phyloP scores from a whole-genome alignment of 2,113 vertebrate species.

The Nicator chloris region DNA sequence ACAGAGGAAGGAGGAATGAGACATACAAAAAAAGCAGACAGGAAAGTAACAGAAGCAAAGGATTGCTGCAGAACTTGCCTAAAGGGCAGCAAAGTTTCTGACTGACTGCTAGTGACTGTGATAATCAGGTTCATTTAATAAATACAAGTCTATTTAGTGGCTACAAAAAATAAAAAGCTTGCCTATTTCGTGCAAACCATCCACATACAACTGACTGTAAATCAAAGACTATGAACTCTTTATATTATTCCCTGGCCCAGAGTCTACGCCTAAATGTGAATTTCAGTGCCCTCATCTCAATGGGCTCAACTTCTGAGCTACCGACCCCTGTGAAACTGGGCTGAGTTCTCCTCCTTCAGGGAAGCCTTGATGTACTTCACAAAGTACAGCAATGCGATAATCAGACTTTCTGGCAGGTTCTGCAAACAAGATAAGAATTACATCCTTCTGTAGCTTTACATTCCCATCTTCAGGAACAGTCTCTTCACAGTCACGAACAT shows the following conservation, averaged over 20 bases:
- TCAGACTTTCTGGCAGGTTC: neutral
- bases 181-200: neutral
- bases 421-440: neutral
- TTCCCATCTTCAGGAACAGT: neutral
- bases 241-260: neutral
- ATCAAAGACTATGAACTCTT: slow-evolving; percentile 11
- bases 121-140: neutral
- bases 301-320: neutral
- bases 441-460: neutral
- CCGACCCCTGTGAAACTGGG: neutral
- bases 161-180: neutral
- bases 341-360: neutral
- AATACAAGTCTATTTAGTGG: neutral
- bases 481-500: neutral
- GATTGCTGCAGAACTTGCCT: neutral
- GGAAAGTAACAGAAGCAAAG: slow-evolving; percentile 25
- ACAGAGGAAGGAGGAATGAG: neutral
- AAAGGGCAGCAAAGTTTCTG: neutral
- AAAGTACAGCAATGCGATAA: neutral
- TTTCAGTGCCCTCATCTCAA: slow-evolving; percentile 8
- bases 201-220: neutral
- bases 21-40: neutral
- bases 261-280: neutral
- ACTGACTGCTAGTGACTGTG: neutral
- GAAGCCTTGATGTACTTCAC: neutral